phyloP scores from a whole-genome alignment of 2,113 vertebrate genomes.

The Calyptomena viridis region DNA sequence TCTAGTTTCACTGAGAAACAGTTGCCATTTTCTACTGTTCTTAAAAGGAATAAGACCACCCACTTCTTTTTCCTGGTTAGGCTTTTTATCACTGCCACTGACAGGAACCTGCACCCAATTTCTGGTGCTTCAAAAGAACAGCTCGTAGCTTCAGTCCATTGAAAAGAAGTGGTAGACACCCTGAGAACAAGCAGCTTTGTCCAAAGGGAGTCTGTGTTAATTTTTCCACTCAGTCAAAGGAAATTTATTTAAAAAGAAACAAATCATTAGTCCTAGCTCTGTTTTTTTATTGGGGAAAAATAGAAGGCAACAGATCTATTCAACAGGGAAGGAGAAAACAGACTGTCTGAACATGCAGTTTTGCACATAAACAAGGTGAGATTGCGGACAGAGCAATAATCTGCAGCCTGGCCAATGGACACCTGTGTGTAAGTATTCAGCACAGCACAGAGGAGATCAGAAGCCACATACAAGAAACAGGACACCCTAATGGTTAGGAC shows the following conservation, averaged over 20 bases:
- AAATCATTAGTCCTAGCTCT: background rate
- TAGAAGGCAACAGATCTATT: background rate
- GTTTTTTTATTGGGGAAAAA: background rate
- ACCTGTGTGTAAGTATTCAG: background rate
- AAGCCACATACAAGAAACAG: background rate
- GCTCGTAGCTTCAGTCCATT: background rate
- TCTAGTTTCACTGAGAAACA: background rate
- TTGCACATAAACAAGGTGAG: background rate
- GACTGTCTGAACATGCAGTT: background rate
- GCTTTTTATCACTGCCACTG: background rate
- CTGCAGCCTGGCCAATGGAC: background rate
- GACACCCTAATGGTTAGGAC: background rate
- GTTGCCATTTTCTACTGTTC: background rate
- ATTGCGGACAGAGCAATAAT: background rate
- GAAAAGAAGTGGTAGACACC: background rate
- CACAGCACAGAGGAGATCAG: background rate
- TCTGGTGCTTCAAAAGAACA: background rate
- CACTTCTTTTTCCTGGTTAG: background rate
- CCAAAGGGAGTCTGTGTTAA: background rate
- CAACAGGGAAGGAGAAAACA: background rate
- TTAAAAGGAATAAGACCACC: constrained; percentile 33
- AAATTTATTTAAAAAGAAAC: background rate
- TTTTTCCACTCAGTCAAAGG: background rate
- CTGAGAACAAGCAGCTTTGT: background rate
- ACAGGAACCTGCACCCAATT: background rate